phyloP scores from a whole-genome alignment of 1,140 invertebrate genomes.

The Sitophilus oryzae region DNA sequence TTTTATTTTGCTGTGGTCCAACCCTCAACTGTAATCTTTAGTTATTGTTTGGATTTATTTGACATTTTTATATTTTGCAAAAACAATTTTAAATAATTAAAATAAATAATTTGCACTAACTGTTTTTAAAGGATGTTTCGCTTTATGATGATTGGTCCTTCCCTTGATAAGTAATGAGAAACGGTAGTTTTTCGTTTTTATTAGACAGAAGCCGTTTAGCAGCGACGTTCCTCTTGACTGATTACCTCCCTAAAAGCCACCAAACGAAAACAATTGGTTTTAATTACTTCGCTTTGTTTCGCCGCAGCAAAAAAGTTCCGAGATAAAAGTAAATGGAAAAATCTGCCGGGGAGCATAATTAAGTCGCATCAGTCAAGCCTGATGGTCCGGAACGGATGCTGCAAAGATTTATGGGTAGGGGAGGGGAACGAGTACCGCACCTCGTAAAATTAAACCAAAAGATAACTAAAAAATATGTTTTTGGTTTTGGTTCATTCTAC shows the following conservation, averaged over 20 bases:
- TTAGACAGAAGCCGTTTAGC: too few relatives aligned
- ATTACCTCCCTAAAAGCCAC: constrained; percentile 15
- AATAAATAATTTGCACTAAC: too few relatives aligned
- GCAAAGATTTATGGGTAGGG: neutral
- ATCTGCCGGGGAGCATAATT: constrained; percentile 14
- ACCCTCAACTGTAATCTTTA: too few relatives aligned
- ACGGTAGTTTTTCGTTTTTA: too few relatives aligned
- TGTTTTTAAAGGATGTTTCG: too few relatives aligned
- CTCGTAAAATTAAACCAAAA: neutral
- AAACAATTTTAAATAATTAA: too few relatives aligned
- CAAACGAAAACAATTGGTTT: constrained; percentile 20
- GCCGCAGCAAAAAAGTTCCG: constrained; percentile 7
- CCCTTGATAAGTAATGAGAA: too few relatives aligned
- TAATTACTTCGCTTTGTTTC: constrained; percentile 16
- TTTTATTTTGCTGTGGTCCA: too few relatives aligned
- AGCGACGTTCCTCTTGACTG: constrained; percentile 4
- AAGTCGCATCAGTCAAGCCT: constrained; percentile 17
- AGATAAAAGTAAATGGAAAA: constrained; percentile 23
- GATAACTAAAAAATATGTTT: neutral
- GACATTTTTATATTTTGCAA: too few relatives aligned
- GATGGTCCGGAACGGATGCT: constrained; percentile 5
- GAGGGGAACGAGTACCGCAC: neutral
- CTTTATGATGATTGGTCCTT: too few relatives aligned
- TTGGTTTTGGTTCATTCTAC: too few relatives aligned
- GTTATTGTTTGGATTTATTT: too few relatives aligned